phyloP scores from a whole-genome alignment of 2,888 invertebrate genomes.

The Junonia oenone region DNA sequence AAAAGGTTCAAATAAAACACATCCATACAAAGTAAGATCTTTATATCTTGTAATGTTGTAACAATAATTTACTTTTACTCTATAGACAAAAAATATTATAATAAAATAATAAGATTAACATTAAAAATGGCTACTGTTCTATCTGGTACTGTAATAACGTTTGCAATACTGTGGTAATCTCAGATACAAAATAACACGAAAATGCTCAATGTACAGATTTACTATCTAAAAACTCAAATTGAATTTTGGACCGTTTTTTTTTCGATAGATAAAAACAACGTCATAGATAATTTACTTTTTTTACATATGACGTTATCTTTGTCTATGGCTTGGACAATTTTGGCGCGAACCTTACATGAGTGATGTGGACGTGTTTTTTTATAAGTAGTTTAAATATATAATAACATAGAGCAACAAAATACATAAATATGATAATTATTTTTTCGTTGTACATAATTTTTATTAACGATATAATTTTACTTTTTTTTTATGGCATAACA shows the following conservation, averaged over 20 bases:
- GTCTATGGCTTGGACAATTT: conserved; percentile 8
- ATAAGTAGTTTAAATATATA: neutral
- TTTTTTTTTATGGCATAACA: conserved; percentile 1
- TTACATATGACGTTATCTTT: neutral
- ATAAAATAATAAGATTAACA: conserved; percentile 45
- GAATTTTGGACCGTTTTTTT: conserved; percentile 6
- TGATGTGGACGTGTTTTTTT: conserved; percentile 2
- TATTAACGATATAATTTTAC: neutral
- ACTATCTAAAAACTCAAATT: conserved; percentile 8
- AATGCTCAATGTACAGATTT: conserved; percentile 33
- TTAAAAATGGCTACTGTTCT: conserved; percentile 61
- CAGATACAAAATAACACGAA: conserved; percentile 29
- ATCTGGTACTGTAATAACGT: conserved; percentile 32
- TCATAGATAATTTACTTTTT: neutral
- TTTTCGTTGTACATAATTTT: conserved; percentile 2
- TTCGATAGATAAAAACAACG: conserved; percentile 1
- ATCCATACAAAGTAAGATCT: conserved; percentile 67
- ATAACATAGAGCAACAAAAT: neutral
- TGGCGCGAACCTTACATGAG: neutral
- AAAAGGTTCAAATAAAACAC: conserved; percentile 38
- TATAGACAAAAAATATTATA: conserved; percentile 50
- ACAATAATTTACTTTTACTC: conserved; percentile 72
- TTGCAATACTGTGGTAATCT: conserved; percentile 62
- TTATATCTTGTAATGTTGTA: conserved; percentile 71
- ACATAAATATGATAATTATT: neutral